phyloP scores from a whole-genome alignment of 2,888 invertebrate species.

The Nasonovia ribisnigri region DNA sequence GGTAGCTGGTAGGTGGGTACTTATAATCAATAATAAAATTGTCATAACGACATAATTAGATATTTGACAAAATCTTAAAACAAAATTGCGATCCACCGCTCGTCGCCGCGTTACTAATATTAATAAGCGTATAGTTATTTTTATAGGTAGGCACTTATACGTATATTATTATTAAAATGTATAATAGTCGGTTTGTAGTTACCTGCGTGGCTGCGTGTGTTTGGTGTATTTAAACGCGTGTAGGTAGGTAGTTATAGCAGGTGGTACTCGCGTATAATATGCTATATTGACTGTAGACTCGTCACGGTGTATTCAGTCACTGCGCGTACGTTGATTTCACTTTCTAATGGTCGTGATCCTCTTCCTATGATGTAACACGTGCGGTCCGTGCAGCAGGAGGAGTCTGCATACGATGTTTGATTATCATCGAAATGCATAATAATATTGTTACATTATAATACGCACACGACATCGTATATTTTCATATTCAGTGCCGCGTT shows the following conservation, averaged over 20 bases:
- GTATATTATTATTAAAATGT: background rate
- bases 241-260: background rate
- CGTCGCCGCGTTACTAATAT: background rate
- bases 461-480: constrained; percentile 30
- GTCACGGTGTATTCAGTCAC: constrained; percentile 53
- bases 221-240: background rate
- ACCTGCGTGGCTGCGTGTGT: constrained; percentile 2
- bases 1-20: background rate
- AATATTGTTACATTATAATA: background rate
- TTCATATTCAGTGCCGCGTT: background rate
- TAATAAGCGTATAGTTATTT: background rate
- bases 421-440: background rate
- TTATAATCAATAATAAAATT: background rate
- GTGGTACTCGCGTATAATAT: constrained; percentile 19
- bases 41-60: background rate
- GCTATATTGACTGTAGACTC: constrained; percentile 21
- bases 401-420: constrained; percentile 44
- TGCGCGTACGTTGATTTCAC: constrained; percentile 58
- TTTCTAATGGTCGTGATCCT: constrained; percentile 63
- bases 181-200: background rate
- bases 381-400: constrained; percentile 17
- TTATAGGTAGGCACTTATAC: background rate
- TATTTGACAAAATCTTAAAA: background rate
- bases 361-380: constrained; percentile 61
- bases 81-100: background rate